These are phyloP conservation scores for Netelia fuscicornis DNA, from an alignment of 2,888 invertebrate genomes.

Conservation along the genomic window DNA sequence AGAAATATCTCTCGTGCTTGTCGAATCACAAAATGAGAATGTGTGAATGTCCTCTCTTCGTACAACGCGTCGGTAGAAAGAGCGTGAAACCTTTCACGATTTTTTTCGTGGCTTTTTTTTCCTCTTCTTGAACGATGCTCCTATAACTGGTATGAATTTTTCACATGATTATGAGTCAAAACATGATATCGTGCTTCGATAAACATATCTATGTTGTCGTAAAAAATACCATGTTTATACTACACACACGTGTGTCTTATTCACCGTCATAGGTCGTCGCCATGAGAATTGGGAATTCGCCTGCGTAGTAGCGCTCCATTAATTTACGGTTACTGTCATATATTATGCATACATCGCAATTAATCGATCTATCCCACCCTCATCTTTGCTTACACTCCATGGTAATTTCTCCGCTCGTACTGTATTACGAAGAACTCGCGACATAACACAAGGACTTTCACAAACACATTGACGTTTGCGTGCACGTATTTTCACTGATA, in stretches of 20 bases:
- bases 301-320: background rate
- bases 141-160: background rate
- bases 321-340: background rate
- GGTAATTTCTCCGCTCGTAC: conserved; percentile 22
- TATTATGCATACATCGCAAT: conserved; percentile 15
- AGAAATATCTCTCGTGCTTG: conserved; percentile 13
- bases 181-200: background rate
- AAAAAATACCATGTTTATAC: background rate
- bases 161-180: background rate
- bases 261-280: background rate
- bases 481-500: no score
- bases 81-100: background rate
- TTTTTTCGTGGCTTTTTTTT: background rate
- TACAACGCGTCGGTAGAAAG: background rate
- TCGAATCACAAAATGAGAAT: conserved; percentile 24
- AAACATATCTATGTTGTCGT: no score
- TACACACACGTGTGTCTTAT: background rate
- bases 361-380: conserved; percentile 59
- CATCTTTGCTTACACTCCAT: conserved; percentile 28
- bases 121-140: background rate
- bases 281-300: background rate
- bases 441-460: no score
- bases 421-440: conserved; percentile 5
- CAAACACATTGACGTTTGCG: no score
- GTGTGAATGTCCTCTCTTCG: background rate